Percentiles rank a stretch among this genome's conserved stretches.
Evolutionary conservation across 37 sponge, comb jelly and placozoan genomes (phyloP).

Genomic region (Halisarca cf. caerulea): DNA sequence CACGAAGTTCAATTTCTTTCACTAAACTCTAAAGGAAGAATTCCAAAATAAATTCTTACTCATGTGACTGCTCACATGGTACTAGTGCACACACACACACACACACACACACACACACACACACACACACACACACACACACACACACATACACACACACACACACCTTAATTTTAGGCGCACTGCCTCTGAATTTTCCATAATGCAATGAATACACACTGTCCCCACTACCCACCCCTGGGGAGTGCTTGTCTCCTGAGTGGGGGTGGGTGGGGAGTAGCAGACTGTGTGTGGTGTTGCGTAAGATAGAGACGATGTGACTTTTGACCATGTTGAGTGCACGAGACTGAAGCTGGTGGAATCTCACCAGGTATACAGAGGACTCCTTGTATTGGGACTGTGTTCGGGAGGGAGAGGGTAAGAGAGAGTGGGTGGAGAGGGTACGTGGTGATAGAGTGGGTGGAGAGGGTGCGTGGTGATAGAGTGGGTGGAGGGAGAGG

Average conservation of each 20-base stretch:
- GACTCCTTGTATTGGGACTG: conserved; percentile 97
- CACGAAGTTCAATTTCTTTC: conserved; percentile 81
- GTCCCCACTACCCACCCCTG: conserved; percentile 27
- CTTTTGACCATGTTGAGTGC: conserved; percentile 81
- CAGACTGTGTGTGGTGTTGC: conserved; percentile 56
- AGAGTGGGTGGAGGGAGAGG: neutral
- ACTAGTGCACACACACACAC: neutral
- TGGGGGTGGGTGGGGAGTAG: conserved; percentile 2
- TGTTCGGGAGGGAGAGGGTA: neutral
- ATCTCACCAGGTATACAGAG: conserved; percentile 82
- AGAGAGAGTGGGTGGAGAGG: neutral
- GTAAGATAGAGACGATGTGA: conserved; percentile 70
- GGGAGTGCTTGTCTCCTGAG: neutral
- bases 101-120: conserved; percentile 12
- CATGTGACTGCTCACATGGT: neutral
- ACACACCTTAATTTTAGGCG: conserved; percentile 81
- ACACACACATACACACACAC: conserved; percentile 10
- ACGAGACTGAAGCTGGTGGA: conserved; percentile 77
- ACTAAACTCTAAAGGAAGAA: conserved; percentile 56
- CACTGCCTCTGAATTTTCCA: conserved; percentile 88
- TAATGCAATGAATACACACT: conserved; percentile 69
- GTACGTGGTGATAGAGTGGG: neutral
- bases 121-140: neutral
- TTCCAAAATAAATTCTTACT: neutral
- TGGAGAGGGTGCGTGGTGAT: neutral